Percentiles rank a stretch among this genome's conserved stretches.
These are phyloP conservation scores for Scaptomyza graminum DNA, from an alignment of 1,140 invertebrate genomes.

Conservation along the genomic window DNA sequence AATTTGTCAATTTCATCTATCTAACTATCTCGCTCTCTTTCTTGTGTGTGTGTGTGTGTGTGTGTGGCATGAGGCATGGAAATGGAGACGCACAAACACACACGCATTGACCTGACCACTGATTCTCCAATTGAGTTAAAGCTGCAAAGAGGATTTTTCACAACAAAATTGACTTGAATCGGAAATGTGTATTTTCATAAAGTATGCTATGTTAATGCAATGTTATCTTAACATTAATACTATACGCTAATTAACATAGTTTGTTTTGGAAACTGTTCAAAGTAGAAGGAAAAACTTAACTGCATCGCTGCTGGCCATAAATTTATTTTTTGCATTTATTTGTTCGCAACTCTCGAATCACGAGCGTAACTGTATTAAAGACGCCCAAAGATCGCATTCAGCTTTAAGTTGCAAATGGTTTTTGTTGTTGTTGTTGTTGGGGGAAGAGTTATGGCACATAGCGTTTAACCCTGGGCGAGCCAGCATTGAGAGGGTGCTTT, in stretches of 20 bases:
- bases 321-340: background rate
- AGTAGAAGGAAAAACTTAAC: background rate
- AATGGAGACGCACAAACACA: slow-evolving; percentile 16
- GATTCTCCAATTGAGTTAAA: slow-evolving; percentile 23
- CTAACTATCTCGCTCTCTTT: slow-evolving; percentile 2
- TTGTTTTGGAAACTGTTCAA: no score
- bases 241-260: background rate
- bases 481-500: slow-evolving; percentile 20
- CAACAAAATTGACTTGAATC: background rate
- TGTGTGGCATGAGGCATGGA: slow-evolving; percentile 11
- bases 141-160: no score
- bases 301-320: background rate
- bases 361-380: background rate
- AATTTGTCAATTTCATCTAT: slow-evolving; percentile 71
- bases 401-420: background rate
- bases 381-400: background rate
- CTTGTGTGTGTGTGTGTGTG: background rate
- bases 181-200: no score
- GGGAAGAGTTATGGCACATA: slow-evolving; percentile 61
- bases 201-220: background rate
- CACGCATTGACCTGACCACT: slow-evolving; percentile 41
- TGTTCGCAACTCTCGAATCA: slow-evolving; percentile 13
- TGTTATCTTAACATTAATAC: background rate
- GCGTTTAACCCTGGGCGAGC: slow-evolving; percentile 59
- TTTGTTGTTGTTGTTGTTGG: background rate